Conservation (phyloP, 2,113 vertebrate species). For the Phylloscopus whistleri region DNA sequence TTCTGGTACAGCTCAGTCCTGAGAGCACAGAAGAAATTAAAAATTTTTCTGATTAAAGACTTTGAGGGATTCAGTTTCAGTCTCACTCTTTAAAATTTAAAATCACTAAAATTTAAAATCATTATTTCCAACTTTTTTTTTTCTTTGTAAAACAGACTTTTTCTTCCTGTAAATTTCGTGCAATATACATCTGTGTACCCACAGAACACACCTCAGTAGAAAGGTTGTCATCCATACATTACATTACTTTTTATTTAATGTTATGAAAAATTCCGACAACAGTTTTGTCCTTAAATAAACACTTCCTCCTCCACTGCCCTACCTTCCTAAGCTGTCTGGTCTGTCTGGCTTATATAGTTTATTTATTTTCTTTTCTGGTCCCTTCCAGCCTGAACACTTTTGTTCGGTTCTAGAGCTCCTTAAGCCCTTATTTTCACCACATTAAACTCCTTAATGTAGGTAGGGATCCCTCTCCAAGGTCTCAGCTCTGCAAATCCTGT, state of each 20-base stretch:
- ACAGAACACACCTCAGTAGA: constrained; percentile 61
- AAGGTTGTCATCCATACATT: constrained; percentile 31
- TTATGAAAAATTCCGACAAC: constrained; percentile 11
- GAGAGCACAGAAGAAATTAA: not conserved
- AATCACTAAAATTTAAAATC: not conserved
- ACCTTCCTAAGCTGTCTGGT: not conserved
- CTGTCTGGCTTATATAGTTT: constrained; percentile 58
- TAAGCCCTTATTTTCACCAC: not conserved
- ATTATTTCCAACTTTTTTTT: not conserved
- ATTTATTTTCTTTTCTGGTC: constrained; percentile 65
- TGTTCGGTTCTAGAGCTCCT: not conserved
- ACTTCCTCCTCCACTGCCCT: not conserved
- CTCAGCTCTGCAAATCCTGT: not conserved
- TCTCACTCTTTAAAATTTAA: not conserved
- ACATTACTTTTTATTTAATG: constrained; percentile 73
- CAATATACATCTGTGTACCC: constrained; percentile 60
- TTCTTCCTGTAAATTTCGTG: not conserved
- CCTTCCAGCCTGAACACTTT: not conserved
- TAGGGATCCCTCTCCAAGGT: not conserved
- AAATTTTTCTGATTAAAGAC: not conserved
- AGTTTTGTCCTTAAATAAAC: constrained; percentile 20
- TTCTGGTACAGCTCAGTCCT: not conserved
- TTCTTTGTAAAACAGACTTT: constrained; percentile 10
- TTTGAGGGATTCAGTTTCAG: not conserved
- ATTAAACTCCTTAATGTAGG: not conserved